Evolutionary conservation across 2,888 invertebrate genomes (phyloP), one percentile per base, ranked within the genome.

Genomic region (Ophion slaviceki): DNA sequence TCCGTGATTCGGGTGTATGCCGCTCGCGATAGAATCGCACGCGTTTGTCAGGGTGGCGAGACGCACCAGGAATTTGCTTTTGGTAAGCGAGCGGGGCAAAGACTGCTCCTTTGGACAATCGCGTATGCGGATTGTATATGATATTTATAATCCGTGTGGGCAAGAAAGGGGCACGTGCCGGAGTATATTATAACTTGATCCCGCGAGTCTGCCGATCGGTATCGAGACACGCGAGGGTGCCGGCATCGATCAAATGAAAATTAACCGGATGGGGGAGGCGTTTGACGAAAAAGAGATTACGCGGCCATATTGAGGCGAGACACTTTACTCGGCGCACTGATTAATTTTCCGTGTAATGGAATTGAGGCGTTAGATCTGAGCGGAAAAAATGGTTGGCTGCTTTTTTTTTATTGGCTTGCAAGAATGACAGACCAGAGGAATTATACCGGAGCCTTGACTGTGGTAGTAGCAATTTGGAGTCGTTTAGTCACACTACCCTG

Each of bases 101-200:
- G 85, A 80, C 87, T 85, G 84, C 85, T 85, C 79, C 81, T 71
- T 78, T 79, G 74, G 79, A 83, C 85, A 82, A 85, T 85, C 85
- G 76, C 66, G 77, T 70, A 11, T 11, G 7, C 57, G 47, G 66
- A 68, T 11, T 17, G 57, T 70, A 32, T 84, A 93, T 93, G 91
- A 93, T 93, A 93, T 93, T 93, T 91, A 93, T 93, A 93, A 93
- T 94, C 93, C 93, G 90, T 88, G 91, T 90, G 91, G 91, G 91
- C 90, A 91, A 92, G 91, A 91, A 91, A 88, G 87, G 88, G 92
- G 91, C 94, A 94, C 93, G 94, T 94, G 94, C 91, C 91, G 61
- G 81, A 86, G 84, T 89, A 87, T 87, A 88, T 90, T 89, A 90
- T 87, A 88, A 84, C 86, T 77, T 32, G 32, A 2, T 32, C 32